phyloP scores from a whole-genome alignment of 2,113 vertebrate species.

The Rafetus swinhoei region DNA sequence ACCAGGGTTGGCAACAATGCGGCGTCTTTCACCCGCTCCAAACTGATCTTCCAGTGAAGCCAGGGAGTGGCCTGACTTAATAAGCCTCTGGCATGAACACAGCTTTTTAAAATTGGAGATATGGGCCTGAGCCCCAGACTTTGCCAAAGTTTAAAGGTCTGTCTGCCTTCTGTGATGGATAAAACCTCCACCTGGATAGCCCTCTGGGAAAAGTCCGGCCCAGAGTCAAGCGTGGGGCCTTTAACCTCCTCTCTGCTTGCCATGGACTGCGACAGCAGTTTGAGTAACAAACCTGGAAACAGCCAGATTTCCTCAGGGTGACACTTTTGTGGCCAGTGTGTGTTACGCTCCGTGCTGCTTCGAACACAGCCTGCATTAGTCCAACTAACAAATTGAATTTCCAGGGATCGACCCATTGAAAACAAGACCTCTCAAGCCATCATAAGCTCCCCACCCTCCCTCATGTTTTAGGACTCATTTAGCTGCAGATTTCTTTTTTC shows the following conservation, averaged over 20 bases:
- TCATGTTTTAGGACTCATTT: neutral
- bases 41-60: neutral
- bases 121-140: constrained; percentile 21
- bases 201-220: neutral
- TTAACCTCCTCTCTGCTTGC: neutral
- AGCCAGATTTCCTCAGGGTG: neutral
- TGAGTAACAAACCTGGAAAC: neutral
- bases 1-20: accelerated
- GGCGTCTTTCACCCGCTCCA: accelerated
- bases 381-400: accelerated
- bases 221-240: neutral
- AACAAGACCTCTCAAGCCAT: neutral
- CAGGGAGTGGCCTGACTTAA: neutral
- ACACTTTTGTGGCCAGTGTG: accelerated
- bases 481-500: neutral
- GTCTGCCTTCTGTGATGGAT: constrained; percentile 7
- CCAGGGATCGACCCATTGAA: accelerated
- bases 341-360: neutral
- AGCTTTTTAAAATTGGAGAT: neutral
- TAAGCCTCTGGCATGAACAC: neutral
- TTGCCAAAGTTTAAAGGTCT: constrained; percentile 15
- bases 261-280: neutral
- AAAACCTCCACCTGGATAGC: accelerated
- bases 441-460: neutral
- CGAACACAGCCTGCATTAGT: neutral